A percentile compares a stretch with the other conserved stretches of the same genome.
Conservation (phyloP, 2,113 vertebrate genomes). For the Orthochromis indermauri region DNA sequence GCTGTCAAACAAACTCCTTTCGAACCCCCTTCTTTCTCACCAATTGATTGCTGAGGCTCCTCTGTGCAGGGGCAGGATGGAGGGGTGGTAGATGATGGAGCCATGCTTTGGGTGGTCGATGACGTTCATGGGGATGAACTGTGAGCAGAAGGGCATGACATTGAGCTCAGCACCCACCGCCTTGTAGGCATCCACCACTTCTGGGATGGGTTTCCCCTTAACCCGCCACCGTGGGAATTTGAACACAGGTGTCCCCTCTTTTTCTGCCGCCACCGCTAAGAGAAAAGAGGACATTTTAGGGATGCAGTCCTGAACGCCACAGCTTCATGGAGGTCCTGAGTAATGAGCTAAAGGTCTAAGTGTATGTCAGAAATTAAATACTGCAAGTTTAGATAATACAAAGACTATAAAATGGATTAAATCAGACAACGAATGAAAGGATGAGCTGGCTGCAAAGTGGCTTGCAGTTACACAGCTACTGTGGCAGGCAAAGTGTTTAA, state of each 20-base stretch:
- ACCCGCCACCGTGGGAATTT: conserved; percentile 91
- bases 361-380: neutral
- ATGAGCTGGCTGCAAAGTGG: neutral
- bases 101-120: conserved; percentile 86
- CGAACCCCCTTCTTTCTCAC: conserved; percentile 52
- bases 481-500: neutral
- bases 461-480: neutral
- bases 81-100: conserved; percentile 97
- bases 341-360: neutral
- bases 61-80: conserved; percentile 89
- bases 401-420: neutral
- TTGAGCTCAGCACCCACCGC: conserved; percentile 93
- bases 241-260: conserved; percentile 92
- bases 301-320: neutral
- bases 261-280: conserved; percentile 86
- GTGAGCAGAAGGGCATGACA: conserved; percentile 95
- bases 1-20: neutral
- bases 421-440: neutral
- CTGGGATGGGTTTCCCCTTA: conserved; percentile 85
- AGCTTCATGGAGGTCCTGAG: neutral
- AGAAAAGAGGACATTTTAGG: neutral
- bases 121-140: conserved; percentile 97
- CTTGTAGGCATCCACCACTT: conserved; percentile 85
- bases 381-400: neutral
- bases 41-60: conserved; percentile 98